These are phyloP conservation scores for Mellivora capensis DNA, from an alignment of 2,113 vertebrate genomes.

Conservation along the genomic window DNA sequence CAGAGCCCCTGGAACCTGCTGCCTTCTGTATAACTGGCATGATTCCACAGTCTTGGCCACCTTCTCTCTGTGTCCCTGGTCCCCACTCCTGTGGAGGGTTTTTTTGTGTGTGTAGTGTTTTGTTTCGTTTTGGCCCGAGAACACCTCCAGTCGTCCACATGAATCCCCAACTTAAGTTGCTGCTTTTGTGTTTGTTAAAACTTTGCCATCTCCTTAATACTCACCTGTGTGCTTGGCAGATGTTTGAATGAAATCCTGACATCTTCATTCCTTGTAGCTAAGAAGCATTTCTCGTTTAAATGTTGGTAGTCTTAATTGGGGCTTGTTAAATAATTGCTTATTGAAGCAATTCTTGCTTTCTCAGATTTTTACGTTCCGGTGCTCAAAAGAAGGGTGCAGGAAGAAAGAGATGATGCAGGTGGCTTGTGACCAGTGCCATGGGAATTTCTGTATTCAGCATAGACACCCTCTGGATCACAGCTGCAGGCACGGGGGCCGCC, in stretches of 20 bases:
- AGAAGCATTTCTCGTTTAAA: background rate
- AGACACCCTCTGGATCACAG: slow-evolving; percentile 92
- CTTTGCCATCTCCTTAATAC: background rate
- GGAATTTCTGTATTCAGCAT: slow-evolving; percentile 94
- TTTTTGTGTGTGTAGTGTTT: too few species aligned
- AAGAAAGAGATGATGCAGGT: slow-evolving; percentile 93
- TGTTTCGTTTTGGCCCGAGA: background rate
- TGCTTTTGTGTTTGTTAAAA: background rate
- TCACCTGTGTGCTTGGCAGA: background rate
- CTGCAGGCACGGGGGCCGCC: slow-evolving; percentile 79
- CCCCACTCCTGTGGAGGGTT: background rate
- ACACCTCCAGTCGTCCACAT: background rate
- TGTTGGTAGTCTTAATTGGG: fast-evolving
- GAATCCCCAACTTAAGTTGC: background rate
- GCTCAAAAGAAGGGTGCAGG: slow-evolving; percentile 91
- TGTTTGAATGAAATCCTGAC: background rate
- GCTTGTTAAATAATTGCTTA: background rate
- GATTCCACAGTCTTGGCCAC: background rate
- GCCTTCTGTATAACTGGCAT: too few species aligned
- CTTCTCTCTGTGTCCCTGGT: fast-evolving
- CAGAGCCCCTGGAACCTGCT: background rate
- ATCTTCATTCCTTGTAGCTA: fast-evolving
- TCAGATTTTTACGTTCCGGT: slow-evolving; percentile 92
- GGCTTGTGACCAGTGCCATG: slow-evolving; percentile 87
- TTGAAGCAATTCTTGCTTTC: background rate